Base-by-base conservation (phyloP, 2,797 vertebrate species). In the Leptodactylus fallax region DNA sequence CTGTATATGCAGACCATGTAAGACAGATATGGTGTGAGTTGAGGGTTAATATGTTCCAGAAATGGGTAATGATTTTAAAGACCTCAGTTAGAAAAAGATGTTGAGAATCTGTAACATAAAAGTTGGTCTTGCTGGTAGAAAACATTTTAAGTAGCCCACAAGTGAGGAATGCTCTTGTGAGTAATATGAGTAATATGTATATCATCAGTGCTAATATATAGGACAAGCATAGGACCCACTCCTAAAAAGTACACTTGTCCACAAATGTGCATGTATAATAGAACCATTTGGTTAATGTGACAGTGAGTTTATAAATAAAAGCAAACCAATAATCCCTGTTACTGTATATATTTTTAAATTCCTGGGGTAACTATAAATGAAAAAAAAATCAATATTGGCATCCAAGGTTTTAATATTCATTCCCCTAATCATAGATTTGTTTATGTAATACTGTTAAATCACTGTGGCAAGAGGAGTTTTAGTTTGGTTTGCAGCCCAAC, bases 401-500 rank as follows among this genome's bases (percentile, higher is more conserved):
- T 23, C 25, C 16, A 51, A 12, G 58, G 17, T 76, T 82, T 87
- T 82, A 76, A 82, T 79, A 63, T 83, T 63, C 81, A 77, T 88
- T 65, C n/a, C 36, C 27, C 27, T 58, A 79, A 79, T 69, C 71
- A 56, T 61, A 79, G 25, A 79, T 79, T 84, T 79, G 61, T 79
- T 56, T 74, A 74, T 88, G 23, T 60, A 58, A 76, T 65, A 56
- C 36, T 69, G 21, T 16, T 84, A 78, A 79, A 84, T 55, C 27
- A 79, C 47, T 83, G 47, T 47, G 71, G 71, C 58, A 49, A 83
- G 14, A 65, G 47, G 61, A 53, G 72, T 49, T 78, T 55, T 71
- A 65, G 78, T 76, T 77, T 78, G 72, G 47, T 69, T 78, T 83
- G 25, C 14, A 79, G 81, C 63, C 81, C 27, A 83, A 87, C 69